A percentile compares a stretch with the other conserved stretches of the same genome.
These are phyloP conservation scores for Clarias fuscus DNA, from an alignment of 2,797 vertebrate species.

Conservation along the genomic window DNA sequence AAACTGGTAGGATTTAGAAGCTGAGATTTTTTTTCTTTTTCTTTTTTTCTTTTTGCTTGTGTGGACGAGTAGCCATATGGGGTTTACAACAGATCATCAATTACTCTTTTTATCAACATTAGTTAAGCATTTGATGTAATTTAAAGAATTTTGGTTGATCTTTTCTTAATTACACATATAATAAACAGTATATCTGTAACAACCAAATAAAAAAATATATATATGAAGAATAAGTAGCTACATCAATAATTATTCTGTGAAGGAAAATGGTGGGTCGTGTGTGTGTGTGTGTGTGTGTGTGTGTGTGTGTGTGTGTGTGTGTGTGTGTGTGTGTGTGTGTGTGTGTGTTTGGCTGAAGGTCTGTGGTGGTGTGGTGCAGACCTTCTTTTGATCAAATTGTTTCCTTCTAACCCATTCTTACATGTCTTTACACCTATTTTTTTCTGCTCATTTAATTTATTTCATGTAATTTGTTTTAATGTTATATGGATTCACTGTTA, in stretches of 20 bases:
- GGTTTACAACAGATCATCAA: neutral
- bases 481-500: neutral
- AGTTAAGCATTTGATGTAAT: conserved; percentile 9
- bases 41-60: neutral
- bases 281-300: neutral
- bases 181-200: neutral
- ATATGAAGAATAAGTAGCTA: neutral
- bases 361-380: neutral
- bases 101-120: neutral
- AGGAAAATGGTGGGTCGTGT: neutral
- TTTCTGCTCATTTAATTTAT: neutral
- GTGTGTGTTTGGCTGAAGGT: too few relatives aligned
- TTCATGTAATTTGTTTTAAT: neutral
- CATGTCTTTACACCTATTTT: neutral
- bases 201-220: neutral
- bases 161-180: neutral
- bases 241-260: neutral
- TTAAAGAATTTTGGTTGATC: neutral
- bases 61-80: neutral
- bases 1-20: neutral
- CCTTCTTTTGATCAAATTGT: neutral
- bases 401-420: neutral
- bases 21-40: neutral
- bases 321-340: neutral
- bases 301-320: neutral